Conservation (phyloP, 2,888 invertebrate species). For the Zele albiditarsus region DNA sequence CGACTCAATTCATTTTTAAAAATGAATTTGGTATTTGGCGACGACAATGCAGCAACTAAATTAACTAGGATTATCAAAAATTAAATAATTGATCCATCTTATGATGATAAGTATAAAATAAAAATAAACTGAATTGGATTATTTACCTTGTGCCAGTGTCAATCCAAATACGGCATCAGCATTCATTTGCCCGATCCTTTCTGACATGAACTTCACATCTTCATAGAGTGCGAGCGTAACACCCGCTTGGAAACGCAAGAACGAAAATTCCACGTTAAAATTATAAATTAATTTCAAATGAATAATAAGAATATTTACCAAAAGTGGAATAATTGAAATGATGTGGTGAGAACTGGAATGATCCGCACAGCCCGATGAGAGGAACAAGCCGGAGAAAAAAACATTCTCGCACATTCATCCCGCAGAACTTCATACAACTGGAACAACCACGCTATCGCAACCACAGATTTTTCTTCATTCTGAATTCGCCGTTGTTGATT, state of each 20-base stretch:
- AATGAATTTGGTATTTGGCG: slow-evolving; percentile 51
- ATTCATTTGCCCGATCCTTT: slow-evolving; percentile 67
- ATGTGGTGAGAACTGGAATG: not conserved
- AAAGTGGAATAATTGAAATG: slow-evolving; percentile 3
- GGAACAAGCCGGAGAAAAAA: not conserved
- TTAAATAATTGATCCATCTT: no score
- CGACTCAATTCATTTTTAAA: slow-evolving; percentile 28
- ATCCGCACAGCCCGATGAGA: not conserved
- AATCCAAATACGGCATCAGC: slow-evolving; percentile 68
- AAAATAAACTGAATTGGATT: not conserved
- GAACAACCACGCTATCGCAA: not conserved
- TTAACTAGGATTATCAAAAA: slow-evolving; percentile 51
- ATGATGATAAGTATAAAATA: no score
- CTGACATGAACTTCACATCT: slow-evolving; percentile 62
- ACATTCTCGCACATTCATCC: not conserved
- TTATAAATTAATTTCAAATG: not conserved
- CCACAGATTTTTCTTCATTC: not conserved
- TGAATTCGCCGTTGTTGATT: not conserved
- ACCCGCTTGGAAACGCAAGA: not conserved
- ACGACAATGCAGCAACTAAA: slow-evolving; percentile 45
- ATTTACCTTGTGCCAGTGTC: slow-evolving; percentile 68
- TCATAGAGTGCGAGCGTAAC: slow-evolving; percentile 53
- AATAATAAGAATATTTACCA: not conserved
- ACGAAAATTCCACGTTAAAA: not conserved
- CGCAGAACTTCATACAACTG: not conserved